Base-by-base conservation (phyloP, 2,797 vertebrate species). In the Picus viridis region DNA sequence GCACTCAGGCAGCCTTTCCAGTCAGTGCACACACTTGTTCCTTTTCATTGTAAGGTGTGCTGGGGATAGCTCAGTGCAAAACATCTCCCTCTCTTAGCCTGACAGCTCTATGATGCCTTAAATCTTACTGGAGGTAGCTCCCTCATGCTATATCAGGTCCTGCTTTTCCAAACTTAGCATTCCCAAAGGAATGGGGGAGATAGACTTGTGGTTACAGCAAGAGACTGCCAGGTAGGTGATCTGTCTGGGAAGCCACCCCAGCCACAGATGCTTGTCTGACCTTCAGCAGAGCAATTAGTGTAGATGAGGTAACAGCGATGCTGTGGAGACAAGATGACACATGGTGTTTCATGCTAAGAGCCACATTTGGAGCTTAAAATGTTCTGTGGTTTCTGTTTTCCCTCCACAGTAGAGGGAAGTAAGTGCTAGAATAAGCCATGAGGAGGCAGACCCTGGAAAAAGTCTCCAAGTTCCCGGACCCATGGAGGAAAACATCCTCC, bases 321-420 rank as follows among this genome's bases (percentile, higher is more conserved):
- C 45, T 14, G 75, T 5, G 41, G 86, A 54, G 81, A 86, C 75
- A 85, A 85, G 86, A 77, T 75, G 78, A 83, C 56, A 72, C 51
- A 15, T 1, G 10, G 26, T 29, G 51, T 65, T 83, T 67, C 41
- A 72, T 16, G 62, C 70, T 10, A 19, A 59, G 27, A 88, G 34
- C 67, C 73, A 29, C 68, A 13, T 10, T 11, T 16, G 32, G 8
- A 86, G 14, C 81, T 76, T 83, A 85, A 94, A 94, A 83, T 19
- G 65, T 34, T 32, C 57, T 70, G 79, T n/a, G 95, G 88, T 15
- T 92, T 88, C 74, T 65, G 19, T 87, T 77, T 89, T 83, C 47
- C 79, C 19, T 24, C 34, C 0, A 3, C 84, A 54, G 39, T 0
- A 45, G 22, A 63, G 36, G 79, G 51, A 76, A 93, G 30, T 26